phyloP scores from a whole-genome alignment of 2,113 vertebrate genomes.

The human region GRCh38 chr20:36873001-36873500 shows the following conservation, averaged over 20 bases:
- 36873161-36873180: neutral
- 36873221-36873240: neutral
- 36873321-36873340: neutral
- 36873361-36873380: too few relatives aligned
- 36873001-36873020: neutral
- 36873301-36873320: neutral
- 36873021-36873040: neutral
- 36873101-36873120: neutral
- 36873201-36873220: constrained; percentile 2
- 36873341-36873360: neutral
- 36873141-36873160: neutral
- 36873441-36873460: neutral
- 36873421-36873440: neutral
- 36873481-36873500: neutral
- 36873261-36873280: neutral
- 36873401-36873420: neutral
- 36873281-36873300: neutral
- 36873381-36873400: neutral
- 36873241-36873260: neutral
- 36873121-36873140: neutral
- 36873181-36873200: neutral
- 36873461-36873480: neutral
- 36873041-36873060: constrained; percentile 49
- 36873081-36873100: neutral
- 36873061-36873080: neutral